Conservation (phyloP, 2,113 vertebrate genomes). For the Vanacampus margaritifer region DNA sequence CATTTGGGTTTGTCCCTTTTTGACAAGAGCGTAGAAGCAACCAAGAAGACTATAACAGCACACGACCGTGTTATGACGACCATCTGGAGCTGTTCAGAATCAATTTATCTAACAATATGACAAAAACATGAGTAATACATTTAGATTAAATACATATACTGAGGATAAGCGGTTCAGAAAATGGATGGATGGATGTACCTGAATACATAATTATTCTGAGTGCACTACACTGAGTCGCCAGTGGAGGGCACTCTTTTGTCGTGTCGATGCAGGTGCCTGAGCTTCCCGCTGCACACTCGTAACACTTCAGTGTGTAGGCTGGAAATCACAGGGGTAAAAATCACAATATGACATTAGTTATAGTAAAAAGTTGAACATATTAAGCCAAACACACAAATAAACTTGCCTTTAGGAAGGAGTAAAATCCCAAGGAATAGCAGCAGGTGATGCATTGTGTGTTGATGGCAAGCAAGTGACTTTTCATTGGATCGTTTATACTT, state of each 20-base stretch:
- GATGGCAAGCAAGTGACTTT: background rate
- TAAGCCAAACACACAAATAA: background rate
- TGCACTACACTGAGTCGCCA: slow-evolving; percentile 7
- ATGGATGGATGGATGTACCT: no score
- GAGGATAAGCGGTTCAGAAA: no score
- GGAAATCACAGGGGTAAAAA: background rate
- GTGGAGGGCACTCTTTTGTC: slow-evolving; percentile 7
- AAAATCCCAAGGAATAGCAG: slow-evolving; percentile 29
- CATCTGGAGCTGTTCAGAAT: no score
- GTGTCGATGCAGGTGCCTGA: background rate
- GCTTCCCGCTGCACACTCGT: accelerated
- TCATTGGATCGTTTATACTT: accelerated
- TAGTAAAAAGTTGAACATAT: no score
- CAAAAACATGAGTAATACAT: no score
- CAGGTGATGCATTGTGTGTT: slow-evolving; percentile 43
- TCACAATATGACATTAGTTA: background rate
- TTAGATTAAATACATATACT: no score
- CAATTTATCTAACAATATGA: no score
- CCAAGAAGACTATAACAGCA: no score
- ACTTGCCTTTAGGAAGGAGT: slow-evolving; percentile 48
- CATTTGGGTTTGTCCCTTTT: no score
- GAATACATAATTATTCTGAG: accelerated
- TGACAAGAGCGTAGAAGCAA: no score
- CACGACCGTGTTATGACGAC: no score
- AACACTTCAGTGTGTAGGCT: slow-evolving; percentile 35